phyloP scores from a whole-genome alignment of 1,140 invertebrate species.

The Triops longicaudatus region DNA sequence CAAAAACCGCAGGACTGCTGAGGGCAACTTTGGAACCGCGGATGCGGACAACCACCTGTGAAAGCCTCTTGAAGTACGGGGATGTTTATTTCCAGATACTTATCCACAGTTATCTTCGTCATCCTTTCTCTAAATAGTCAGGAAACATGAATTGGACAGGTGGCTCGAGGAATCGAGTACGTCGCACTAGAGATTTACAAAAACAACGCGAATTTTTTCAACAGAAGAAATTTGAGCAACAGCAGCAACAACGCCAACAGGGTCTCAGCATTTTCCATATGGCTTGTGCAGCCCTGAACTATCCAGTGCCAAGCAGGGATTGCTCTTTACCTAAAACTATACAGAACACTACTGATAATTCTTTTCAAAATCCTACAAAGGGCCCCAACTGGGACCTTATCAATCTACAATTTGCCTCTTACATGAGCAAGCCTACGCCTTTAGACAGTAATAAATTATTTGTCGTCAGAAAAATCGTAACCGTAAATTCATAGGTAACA shows the following conservation, averaged over 20 bases:
- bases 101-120: no score
- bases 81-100: no score
- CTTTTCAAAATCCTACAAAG: neutral
- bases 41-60: no score
- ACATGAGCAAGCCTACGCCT: neutral
- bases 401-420: neutral
- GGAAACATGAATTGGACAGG: constrained; percentile 4
- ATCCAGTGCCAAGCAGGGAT: no score
- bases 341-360: neutral
- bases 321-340: neutral
- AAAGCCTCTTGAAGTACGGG: no score
- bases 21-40: no score
- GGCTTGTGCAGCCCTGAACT: no score
- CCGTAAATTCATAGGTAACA: neutral
- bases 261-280: no score
- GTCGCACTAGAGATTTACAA: neutral
- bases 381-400: neutral
- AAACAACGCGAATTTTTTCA: neutral
- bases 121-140: neutral
- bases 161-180: neutral
- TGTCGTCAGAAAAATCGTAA: neutral
- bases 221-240: neutral
- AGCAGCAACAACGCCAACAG: neutral
- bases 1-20: no score
- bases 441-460: neutral